phyloP scores from a whole-genome alignment of 2,888 invertebrate species.

The Drepana falcataria region DNA sequence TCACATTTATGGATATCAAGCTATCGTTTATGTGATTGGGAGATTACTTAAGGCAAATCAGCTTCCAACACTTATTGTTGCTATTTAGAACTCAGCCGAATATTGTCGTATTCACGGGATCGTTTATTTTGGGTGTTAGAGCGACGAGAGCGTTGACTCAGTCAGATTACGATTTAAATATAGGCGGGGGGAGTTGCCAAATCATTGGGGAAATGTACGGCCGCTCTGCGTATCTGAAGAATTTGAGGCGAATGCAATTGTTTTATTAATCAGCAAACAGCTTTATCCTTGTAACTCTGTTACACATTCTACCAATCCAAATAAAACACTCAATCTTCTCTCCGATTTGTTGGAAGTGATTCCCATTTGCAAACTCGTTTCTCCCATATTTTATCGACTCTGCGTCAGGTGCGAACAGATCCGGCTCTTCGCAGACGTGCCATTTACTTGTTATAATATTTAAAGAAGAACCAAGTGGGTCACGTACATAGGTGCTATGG shows the following conservation, averaged over 20 bases:
- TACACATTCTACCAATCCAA: conserved; percentile 6
- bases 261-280: conserved; percentile 27
- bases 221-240: conserved; percentile 36
- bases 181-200: conserved; percentile 75
- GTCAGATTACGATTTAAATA: conserved; percentile 76
- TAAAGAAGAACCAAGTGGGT: neutral
- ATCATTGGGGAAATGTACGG: conserved; percentile 68
- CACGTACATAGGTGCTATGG: neutral
- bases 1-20: too few relatives aligned
- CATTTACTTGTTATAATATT: neutral
- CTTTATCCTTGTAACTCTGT: conserved; percentile 14
- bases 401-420: neutral
- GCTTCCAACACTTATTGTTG: conserved; percentile 32
- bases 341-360: neutral
- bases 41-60: conserved; percentile 11
- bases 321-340: neutral
- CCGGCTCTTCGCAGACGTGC: neutral
- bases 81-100: conserved; percentile 49
- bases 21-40: neutral
- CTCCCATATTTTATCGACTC: neutral
- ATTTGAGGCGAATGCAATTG: conserved; percentile 48
- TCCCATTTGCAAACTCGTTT: neutral
- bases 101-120: conserved; percentile 56
- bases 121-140: conserved; percentile 67
- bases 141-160: conserved; percentile 74